phyloP scores from a whole-genome alignment of 2,113 vertebrate species.

The Rhineura floridana region DNA sequence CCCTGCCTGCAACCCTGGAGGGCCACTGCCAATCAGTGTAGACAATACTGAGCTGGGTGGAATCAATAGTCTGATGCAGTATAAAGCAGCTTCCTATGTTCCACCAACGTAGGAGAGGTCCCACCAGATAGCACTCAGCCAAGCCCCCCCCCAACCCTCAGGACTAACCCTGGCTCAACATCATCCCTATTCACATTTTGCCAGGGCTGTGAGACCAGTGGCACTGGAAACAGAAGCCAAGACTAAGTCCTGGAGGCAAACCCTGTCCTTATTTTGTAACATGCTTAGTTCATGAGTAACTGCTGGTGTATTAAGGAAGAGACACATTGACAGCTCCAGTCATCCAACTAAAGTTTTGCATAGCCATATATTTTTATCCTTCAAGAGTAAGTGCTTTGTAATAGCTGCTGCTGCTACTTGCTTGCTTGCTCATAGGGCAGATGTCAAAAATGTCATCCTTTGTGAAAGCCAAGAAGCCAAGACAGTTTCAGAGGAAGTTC shows the following conservation, averaged over 20 bases:
- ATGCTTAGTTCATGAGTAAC: background rate
- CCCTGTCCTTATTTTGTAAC: background rate
- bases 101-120: too few relatives aligned
- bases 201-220: background rate
- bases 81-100: too few relatives aligned
- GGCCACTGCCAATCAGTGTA: too few relatives aligned
- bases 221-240: background rate
- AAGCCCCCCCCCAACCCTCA: background rate
- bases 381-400: background rate
- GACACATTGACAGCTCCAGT: background rate
- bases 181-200: background rate
- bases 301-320: background rate
- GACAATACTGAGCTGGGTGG: too few relatives aligned
- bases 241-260: background rate
- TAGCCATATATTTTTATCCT: conserved; percentile 18
- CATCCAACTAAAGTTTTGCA: background rate
- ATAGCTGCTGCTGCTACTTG: background rate
- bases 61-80: too few relatives aligned
- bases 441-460: conserved; percentile 14
- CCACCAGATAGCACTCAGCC: background rate
- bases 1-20: too few relatives aligned
- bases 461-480: background rate
- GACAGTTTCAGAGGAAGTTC: background rate
- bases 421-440: background rate
- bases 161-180: background rate